Conservation (phyloP, 2,888 invertebrate genomes). For the Cerceris rybyensis region DNA sequence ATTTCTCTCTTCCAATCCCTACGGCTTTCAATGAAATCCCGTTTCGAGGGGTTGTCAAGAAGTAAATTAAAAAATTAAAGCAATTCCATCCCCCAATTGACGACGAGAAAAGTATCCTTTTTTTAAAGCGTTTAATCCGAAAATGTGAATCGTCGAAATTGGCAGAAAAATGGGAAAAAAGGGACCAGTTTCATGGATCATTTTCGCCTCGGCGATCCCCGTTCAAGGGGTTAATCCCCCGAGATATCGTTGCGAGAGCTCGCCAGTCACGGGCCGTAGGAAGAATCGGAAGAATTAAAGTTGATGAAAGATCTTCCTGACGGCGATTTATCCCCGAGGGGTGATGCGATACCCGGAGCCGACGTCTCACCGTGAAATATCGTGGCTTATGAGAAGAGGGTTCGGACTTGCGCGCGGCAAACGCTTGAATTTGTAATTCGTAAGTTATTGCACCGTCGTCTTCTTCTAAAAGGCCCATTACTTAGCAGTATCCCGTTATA, state of each 20-base stretch:
- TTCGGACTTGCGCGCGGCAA: conserved; percentile 43
- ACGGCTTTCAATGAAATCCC: no score
- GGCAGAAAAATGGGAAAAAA: conserved; percentile 18
- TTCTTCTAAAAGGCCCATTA: conserved; percentile 65
- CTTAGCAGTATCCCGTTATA: conserved; percentile 64
- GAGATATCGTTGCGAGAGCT: conserved; percentile 55
- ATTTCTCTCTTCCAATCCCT: no score
- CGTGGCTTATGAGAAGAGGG: conserved; percentile 65
- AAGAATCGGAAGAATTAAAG: conserved; percentile 66
- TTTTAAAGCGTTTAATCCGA: conserved; percentile 34
- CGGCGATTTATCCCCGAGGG: conserved; percentile 68
- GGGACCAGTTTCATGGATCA: conserved; percentile 43
- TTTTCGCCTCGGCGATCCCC: conserved; percentile 45
- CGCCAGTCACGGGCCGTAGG: conserved; percentile 32
- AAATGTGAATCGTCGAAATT: conserved; percentile 53
- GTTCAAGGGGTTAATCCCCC: conserved; percentile 56
- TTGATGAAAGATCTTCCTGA: conserved; percentile 68
- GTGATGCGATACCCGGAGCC: conserved; percentile 66
- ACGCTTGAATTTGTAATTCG: conserved; percentile 72
- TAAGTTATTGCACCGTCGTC: conserved; percentile 68
- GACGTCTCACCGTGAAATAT: conserved; percentile 69
- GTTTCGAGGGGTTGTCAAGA: no score
- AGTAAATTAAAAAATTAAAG: not conserved
- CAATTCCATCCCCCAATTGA: not conserved
- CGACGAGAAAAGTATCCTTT: not conserved